Evolutionary conservation across 2,113 vertebrate species (phyloP).

Genomic region (Festucalex cinctus): DNA sequence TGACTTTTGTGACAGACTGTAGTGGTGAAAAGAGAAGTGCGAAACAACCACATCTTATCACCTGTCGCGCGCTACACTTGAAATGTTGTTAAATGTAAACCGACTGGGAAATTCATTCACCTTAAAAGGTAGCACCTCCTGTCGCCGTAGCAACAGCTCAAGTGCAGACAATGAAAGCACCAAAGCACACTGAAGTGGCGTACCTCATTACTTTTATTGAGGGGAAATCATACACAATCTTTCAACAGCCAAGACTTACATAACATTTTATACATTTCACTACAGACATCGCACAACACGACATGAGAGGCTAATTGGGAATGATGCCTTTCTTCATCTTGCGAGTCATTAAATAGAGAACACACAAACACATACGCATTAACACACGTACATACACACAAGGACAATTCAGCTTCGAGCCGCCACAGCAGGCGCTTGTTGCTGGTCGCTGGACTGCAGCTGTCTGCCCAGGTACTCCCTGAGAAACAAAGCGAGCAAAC

Average conservation of each 20-base stretch:
- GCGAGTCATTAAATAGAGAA: constrained; percentile 18
- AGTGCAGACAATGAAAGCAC: neutral
- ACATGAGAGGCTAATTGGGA: constrained; percentile 26
- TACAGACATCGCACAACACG: constrained; percentile 46
- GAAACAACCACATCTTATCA: neutral
- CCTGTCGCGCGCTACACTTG: neutral
- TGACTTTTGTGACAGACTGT: too few species aligned
- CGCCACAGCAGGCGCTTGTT: constrained; percentile 69
- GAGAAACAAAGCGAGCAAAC: neutral
- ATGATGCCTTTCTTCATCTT: constrained; percentile 5
- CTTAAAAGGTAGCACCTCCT: neutral
- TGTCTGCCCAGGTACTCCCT: constrained; percentile 79
- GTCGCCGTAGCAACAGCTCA: neutral
- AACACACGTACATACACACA: constrained; percentile 23
- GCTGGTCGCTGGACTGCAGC: constrained; percentile 74
- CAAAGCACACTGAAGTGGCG: neutral
- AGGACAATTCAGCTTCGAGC: constrained; percentile 66
- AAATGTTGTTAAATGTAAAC: neutral
- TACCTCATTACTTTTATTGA: constrained; percentile 61
- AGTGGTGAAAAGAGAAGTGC: neutral
- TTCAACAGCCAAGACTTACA: constrained; percentile 67
- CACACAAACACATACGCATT: constrained; percentile 30
- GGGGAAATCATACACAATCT: constrained; percentile 32
- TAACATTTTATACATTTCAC: constrained; percentile 53
- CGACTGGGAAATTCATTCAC: constrained; percentile 10